A percentile compares a stretch with the other conserved stretches of the same genome.
Conservation (phyloP, 2,113 vertebrate species). For the Ictidomys tridecemlineatus region DNA sequence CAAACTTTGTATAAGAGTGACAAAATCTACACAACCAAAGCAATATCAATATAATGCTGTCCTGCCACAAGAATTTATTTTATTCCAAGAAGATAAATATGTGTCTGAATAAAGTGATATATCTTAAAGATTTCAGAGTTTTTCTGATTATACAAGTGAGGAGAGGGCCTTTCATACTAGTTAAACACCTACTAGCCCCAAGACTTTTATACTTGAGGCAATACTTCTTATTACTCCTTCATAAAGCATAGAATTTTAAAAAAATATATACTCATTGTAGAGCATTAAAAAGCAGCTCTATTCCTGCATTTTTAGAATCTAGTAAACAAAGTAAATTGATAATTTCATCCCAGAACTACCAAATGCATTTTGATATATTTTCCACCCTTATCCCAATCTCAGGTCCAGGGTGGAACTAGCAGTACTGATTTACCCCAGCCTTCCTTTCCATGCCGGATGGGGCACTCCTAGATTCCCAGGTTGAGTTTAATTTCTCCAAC, state of each 20-base stretch:
- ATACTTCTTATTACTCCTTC: neutral
- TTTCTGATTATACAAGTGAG: neutral
- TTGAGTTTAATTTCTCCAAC: neutral
- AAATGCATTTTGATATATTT: neutral
- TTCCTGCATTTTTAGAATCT: neutral
- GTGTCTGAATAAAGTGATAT: neutral
- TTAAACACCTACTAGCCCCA: neutral
- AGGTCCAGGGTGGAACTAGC: neutral
- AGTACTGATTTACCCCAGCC: neutral
- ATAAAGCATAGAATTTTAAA: neutral
- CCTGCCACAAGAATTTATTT: neutral
- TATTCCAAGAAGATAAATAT: neutral
- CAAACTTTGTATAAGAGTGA: neutral
- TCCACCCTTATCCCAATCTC: accelerated
- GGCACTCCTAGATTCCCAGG: neutral
- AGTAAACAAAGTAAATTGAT: neutral
- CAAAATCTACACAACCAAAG: neutral
- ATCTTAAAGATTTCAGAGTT: neutral
- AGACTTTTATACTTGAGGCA: neutral
- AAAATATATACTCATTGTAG: neutral
- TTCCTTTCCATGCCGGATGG: neutral
- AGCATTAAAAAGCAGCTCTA: neutral
- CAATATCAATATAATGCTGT: neutral
- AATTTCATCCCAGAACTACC: neutral
- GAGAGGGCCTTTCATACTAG: neutral